Conservation (phyloP, 2,888 invertebrate species). For the Invenusta paracnida region DNA sequence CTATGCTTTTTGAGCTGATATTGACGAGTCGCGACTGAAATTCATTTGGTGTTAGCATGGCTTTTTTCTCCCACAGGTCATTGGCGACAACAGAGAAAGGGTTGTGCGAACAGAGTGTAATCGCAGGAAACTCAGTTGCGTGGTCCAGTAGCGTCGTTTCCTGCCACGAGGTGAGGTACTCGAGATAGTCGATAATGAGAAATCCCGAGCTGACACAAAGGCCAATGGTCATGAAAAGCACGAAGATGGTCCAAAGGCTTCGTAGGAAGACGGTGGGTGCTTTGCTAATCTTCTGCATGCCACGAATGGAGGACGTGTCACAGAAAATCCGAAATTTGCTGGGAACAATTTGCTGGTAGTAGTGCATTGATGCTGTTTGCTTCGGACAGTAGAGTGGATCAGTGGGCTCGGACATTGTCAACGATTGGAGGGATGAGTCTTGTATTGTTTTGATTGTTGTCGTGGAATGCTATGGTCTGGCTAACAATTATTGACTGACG, state of each 20-base stretch:
- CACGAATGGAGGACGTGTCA: constrained; percentile 39
- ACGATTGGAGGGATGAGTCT: no score
- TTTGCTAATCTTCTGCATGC: constrained; percentile 42
- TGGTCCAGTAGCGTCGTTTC: constrained; percentile 35
- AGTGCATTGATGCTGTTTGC: neutral
- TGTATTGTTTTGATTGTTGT: no score
- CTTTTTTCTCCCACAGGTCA: constrained; percentile 34
- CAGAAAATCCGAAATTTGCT: constrained; percentile 40
- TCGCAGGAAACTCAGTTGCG: constrained; percentile 38
- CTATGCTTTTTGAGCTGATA: neutral
- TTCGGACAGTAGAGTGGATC: no score
- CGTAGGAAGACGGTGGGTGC: constrained; percentile 35
- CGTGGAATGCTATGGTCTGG: no score
- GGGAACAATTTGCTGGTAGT: neutral
- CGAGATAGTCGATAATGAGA: constrained; percentile 40
- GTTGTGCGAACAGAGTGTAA: constrained; percentile 42
- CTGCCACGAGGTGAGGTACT: constrained; percentile 43
- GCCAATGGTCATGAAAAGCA: constrained; percentile 40
- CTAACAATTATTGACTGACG: no score
- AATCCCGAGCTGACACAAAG: constrained; percentile 39
- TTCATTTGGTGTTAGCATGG: constrained; percentile 32
- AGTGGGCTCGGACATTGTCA: no score
- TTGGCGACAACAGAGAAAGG: constrained; percentile 39
- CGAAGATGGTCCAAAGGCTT: constrained; percentile 39
- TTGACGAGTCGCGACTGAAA: constrained; percentile 21